phyloP scores from a whole-genome alignment of 2,113 vertebrate genomes.

The Damaliscus lunatus region DNA sequence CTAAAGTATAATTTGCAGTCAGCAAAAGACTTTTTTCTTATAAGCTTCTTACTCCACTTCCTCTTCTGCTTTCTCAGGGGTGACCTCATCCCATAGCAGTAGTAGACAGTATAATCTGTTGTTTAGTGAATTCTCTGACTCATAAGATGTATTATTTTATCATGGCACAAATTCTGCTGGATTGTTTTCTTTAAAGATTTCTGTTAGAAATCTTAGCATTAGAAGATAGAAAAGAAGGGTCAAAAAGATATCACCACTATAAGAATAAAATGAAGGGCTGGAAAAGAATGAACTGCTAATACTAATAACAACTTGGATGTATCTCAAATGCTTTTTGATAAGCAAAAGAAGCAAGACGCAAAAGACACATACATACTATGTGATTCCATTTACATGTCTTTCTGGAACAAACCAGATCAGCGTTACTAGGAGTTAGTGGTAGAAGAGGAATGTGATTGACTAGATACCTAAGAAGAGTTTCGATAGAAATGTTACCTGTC shows the following conservation, averaged over 20 bases:
- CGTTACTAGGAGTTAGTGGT: background rate
- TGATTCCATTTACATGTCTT: background rate
- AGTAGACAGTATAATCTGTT: background rate
- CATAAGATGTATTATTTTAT: background rate
- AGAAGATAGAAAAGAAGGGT: background rate
- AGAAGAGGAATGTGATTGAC: too few species aligned
- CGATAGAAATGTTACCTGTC: background rate
- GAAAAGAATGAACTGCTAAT: background rate
- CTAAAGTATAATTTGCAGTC: background rate
- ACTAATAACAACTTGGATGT: background rate
- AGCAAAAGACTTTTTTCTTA: slow-evolving; percentile 11
- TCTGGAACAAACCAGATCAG: background rate
- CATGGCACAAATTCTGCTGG: background rate
- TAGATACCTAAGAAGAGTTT: background rate
- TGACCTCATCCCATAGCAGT: background rate
- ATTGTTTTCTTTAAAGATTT: background rate
- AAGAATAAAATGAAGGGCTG: background rate
- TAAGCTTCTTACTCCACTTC: background rate
- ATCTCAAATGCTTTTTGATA: background rate
- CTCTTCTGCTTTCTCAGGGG: background rate
- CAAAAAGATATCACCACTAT: background rate
- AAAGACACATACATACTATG: background rate
- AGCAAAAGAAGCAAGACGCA: background rate
- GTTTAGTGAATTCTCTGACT: background rate
- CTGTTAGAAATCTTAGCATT: background rate